Evolutionary conservation across 2,888 invertebrate genomes (phyloP), one percentile per base, ranked within the genome.

Genomic region (Drymonia ruficornis): DNA sequence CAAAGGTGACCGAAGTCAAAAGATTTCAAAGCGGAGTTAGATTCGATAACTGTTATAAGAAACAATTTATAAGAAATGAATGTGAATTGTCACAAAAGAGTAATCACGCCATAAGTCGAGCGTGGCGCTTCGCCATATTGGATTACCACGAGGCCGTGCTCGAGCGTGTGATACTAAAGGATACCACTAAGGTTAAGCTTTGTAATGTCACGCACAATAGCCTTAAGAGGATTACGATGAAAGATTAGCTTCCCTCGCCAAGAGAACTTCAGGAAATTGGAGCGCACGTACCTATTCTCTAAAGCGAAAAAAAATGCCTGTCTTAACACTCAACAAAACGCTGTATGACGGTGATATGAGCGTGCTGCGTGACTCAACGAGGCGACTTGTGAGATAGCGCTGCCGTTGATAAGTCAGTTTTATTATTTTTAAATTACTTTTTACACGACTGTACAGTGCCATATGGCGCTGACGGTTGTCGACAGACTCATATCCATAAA

Each of bases 141-240:
- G 84, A 83, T 91, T 89, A 87, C 91, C 71, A 74, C 83, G 86
- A 88, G 89, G 87, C 77, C 84, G 82, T 76, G 78, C 80, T 82
- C 82, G 75, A 82, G 78, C 82, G 80, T 84, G 74, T 85, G 82
- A 82, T 84, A 81, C 80, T 65, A 85, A 86, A 87, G 86, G 84
- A 87, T 83, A 87, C 77, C 73, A 72, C 76, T 84, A 83, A 88
- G 87, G 89, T 84, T 87, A 83, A 83, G 74, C 82, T 76, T 71
- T 55, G 88, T 88, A 87, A 76, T 71, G 70, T 85, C 83, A 80
- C 70, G 80, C 69, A 77, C 86, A 77, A 76, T 65, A 65, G 65
- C 60, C 60, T 55, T 71, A 68, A 68, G 54, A 50, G 38, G 52
- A 60, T 63, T 60, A 53, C 31, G 36, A 52, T 18, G 40, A 52